phyloP scores from a whole-genome alignment of 2,888 invertebrate genomes.

The Brachyopa scutellaris region DNA sequence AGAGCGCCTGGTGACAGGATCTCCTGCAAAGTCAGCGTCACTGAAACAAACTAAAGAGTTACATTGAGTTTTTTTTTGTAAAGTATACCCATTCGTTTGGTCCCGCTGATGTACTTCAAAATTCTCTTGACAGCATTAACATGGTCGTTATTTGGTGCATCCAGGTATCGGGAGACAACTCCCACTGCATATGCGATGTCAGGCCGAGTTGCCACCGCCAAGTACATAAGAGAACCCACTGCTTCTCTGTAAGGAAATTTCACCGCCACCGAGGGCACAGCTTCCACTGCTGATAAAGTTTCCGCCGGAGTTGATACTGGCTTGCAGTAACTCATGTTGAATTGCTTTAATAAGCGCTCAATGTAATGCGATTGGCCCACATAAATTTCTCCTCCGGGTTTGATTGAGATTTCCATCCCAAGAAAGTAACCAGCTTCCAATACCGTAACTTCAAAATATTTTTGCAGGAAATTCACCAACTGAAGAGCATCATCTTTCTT shows the following conservation, averaged over 20 bases:
- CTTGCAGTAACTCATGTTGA: too few species aligned
- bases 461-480: slow-evolving; percentile 8
- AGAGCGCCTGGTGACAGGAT: too few species aligned
- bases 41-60: neutral
- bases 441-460: neutral
- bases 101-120: slow-evolving; percentile 21
- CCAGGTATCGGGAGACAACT: too few species aligned
- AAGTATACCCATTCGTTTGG: slow-evolving; percentile 11
- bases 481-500: slow-evolving; percentile 1
- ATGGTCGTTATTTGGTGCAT: neutral
- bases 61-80: neutral
- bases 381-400: slow-evolving; percentile 20
- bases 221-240: slow-evolving; percentile 24
- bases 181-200: too few species aligned
- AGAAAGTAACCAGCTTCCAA: slow-evolving; percentile 24
- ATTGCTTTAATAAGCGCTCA: too few species aligned
- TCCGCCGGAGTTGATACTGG: too few species aligned
- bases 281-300: neutral
- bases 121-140: slow-evolving; percentile 30
- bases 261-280: slow-evolving; percentile 55
- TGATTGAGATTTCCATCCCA: slow-evolving; percentile 29
- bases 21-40: too few species aligned
- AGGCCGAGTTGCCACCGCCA: slow-evolving; percentile 21
- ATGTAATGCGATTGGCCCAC: slow-evolving; percentile 16
- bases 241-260: slow-evolving; percentile 23